Percentiles rank a stretch among this genome's conserved stretches.
Evolutionary conservation across 2,797 vertebrate genomes (phyloP).

Genomic region (Chrosomus eos): DNA sequence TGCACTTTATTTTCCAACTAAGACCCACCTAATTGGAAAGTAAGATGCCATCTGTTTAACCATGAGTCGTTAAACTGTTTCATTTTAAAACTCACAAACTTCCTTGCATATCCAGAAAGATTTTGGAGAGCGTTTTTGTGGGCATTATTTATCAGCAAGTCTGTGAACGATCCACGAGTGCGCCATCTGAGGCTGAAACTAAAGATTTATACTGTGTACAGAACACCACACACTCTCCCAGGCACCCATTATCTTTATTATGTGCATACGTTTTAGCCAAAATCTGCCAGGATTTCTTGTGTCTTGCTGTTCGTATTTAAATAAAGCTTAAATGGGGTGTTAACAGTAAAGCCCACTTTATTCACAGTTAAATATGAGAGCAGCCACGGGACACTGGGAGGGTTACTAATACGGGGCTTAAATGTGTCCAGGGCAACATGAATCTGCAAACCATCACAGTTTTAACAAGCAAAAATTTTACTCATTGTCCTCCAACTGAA

Average conservation of each 20-base stretch:
- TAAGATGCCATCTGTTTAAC: background rate
- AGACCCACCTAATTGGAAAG: background rate
- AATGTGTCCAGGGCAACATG: background rate
- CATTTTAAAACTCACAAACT: background rate
- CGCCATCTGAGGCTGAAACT: background rate
- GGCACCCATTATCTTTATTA: conserved; percentile 1
- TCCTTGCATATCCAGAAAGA: background rate
- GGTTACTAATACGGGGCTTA: background rate
- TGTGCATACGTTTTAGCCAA: conserved; percentile 19
- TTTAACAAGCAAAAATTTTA: background rate
- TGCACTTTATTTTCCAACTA: background rate
- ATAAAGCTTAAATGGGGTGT: conserved; percentile 19
- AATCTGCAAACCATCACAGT: conserved; percentile 15
- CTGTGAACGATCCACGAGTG: background rate
- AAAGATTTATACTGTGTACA: conserved; percentile 3
- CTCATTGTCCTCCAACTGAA: conserved; percentile 2
- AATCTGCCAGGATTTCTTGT: conserved; percentile 6
- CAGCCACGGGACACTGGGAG: background rate
- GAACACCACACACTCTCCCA: conserved; percentile 4
- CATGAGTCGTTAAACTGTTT: background rate
- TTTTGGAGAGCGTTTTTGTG: background rate
- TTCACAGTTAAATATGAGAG: conserved; percentile 21
- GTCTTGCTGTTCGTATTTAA: conserved; percentile 7
- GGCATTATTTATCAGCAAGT: background rate
- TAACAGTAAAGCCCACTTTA: background rate